phyloP scores from a whole-genome alignment of 2,888 invertebrate species.

The Adelognathus sp. region DNA sequence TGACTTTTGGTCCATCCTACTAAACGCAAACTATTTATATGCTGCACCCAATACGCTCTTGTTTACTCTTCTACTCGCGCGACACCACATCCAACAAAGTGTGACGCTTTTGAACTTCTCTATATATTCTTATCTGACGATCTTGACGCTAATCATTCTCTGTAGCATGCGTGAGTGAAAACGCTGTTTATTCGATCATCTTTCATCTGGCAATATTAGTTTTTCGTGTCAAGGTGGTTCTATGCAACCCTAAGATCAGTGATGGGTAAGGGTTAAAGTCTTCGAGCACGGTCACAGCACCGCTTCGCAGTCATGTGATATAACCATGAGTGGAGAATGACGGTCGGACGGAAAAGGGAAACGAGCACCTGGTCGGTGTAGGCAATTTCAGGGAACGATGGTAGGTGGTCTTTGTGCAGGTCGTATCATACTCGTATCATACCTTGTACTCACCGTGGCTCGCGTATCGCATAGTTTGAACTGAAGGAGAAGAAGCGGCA shows the following conservation, averaged over 20 bases:
- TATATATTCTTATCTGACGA: neutral
- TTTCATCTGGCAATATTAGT: slow-evolving; percentile 37
- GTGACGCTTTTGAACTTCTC: neutral
- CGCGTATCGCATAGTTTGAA: slow-evolving; percentile 32
- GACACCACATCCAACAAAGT: neutral
- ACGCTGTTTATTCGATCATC: slow-evolving; percentile 12
- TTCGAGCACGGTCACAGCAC: slow-evolving; percentile 32
- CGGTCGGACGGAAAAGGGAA: slow-evolving; percentile 43
- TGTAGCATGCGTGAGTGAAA: neutral
- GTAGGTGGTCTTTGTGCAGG: neutral
- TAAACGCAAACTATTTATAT: neutral
- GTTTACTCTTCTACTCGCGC: neutral
- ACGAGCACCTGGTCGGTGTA: slow-evolving; percentile 53
- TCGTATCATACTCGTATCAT: slow-evolving; percentile 31
- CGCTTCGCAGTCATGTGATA: slow-evolving; percentile 51
- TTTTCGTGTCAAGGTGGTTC: slow-evolving; percentile 10
- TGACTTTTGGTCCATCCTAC: neutral
- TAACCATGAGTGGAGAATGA: slow-evolving; percentile 53
- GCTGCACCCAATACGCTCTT: neutral
- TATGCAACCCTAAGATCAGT: slow-evolving; percentile 7
- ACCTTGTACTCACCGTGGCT: neutral
- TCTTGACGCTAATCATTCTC: neutral
- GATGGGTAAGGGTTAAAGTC: slow-evolving; percentile 37
- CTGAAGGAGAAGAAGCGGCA: slow-evolving; percentile 55
- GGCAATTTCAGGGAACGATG: slow-evolving; percentile 55